phyloP scores from a whole-genome alignment of 2,888 invertebrate genomes.

The Alloplasta piceator region DNA sequence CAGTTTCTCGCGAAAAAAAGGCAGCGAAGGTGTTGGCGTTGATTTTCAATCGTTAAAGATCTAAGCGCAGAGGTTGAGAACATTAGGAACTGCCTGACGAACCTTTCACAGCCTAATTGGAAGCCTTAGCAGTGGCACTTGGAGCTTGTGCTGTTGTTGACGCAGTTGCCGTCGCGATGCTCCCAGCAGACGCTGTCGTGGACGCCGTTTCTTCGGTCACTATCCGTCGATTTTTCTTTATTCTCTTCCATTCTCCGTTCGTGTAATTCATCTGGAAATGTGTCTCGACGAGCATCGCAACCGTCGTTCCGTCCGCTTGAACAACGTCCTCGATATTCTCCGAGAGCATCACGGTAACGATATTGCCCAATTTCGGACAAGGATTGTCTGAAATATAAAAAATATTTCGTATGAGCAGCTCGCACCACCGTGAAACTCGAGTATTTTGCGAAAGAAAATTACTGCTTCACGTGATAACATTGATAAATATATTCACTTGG shows the following conservation, averaged over 20 bases:
- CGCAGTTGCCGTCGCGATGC: constrained; percentile 72
- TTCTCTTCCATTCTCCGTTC: constrained; percentile 98
- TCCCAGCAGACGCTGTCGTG: constrained; percentile 69
- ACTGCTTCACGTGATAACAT: no score
- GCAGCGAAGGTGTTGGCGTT: constrained; percentile 25
- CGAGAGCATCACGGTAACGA: constrained; percentile 97
- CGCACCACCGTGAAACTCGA: no score
- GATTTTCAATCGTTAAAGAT: constrained; percentile 20
- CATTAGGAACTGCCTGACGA: constrained; percentile 6
- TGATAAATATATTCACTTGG: no score
- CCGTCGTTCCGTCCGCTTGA: constrained; percentile 92
- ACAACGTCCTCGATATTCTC: constrained; percentile 95
- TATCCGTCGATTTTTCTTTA: constrained; percentile 94
- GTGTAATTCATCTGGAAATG: constrained; percentile 99
- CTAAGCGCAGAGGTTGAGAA: constrained; percentile 25
- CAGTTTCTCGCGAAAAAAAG: constrained; percentile 30
- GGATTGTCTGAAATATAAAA: constrained; percentile 91
- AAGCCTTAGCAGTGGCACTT: constrained; percentile 77
- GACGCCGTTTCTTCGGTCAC: constrained; percentile 82
- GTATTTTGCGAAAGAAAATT: no score
- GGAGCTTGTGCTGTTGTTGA: constrained; percentile 73
- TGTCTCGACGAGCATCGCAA: constrained; percentile 93
- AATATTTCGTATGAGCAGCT: no score
- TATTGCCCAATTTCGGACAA: constrained; percentile 97
- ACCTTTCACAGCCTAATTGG: constrained; percentile 61